Percentiles rank a stretch among this genome's conserved stretches.
phyloP scores from a whole-genome alignment of 1,140 invertebrate genomes.

The Gryllus bimaculatus region DNA sequence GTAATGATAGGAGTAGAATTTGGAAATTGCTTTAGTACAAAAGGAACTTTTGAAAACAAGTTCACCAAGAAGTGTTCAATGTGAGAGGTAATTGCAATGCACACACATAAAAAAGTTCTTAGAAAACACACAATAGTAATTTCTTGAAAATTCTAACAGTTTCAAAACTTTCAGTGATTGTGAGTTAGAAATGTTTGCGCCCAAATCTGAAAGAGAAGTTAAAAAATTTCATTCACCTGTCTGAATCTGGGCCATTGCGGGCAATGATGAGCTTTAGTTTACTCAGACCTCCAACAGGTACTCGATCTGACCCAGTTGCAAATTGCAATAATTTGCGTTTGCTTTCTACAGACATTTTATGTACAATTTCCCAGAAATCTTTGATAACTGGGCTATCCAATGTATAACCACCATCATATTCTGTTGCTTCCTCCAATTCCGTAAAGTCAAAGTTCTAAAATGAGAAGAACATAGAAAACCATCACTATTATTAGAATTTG shows the following conservation, averaged over 20 bases:
- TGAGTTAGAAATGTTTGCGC: neutral
- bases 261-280: conserved; percentile 76
- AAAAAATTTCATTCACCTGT: conserved; percentile 35
- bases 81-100: too few species aligned
- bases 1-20: too few species aligned
- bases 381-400: conserved; percentile 72
- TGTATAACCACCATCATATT: conserved; percentile 88
- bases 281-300: conserved; percentile 87
- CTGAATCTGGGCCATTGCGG: conserved; percentile 66
- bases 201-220: too few species aligned
- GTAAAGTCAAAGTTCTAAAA: conserved; percentile 76
- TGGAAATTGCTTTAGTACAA: too few species aligned
- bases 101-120: too few species aligned
- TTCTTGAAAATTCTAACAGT: too few species aligned
- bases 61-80: too few species aligned
- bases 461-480: conserved; percentile 6
- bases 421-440: conserved; percentile 79
- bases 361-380: conserved; percentile 93
- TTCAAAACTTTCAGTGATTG: neutral
- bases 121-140: too few species aligned
- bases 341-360: conserved; percentile 66
- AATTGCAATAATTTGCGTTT: conserved; percentile 89
- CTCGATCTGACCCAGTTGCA: conserved; percentile 83
- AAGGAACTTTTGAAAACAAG: too few species aligned
- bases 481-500: neutral